Evolutionary conservation across 2,113 vertebrate genomes (phyloP).

Genomic region (Acanthochromis polyacanthus): DNA sequence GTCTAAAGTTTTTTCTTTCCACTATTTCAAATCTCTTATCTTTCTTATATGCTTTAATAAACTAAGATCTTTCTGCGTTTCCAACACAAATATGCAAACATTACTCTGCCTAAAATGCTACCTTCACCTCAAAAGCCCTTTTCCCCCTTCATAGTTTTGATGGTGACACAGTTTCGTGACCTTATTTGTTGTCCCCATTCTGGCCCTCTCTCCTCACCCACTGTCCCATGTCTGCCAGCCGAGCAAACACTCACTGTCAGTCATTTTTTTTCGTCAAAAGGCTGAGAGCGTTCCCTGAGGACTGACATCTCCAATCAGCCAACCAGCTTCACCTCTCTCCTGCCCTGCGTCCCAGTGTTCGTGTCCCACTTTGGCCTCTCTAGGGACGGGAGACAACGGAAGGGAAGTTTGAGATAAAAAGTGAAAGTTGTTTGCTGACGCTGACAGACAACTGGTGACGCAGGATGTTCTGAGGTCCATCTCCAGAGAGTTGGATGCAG

Average conservation of each 20-base stretch:
- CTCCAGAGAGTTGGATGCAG: conserved; percentile 28
- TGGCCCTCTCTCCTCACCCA: conserved; percentile 57
- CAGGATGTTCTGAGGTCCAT: conserved; percentile 44
- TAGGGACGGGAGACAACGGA: conserved; percentile 40
- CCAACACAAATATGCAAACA: not conserved
- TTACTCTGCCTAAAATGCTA: not conserved
- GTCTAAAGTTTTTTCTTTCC: not conserved
- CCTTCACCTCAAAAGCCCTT: conserved; percentile 45
- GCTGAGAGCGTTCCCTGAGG: conserved; percentile 51
- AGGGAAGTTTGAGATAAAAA: conserved; percentile 43
- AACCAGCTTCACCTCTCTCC: conserved; percentile 33
- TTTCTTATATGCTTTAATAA: not conserved
- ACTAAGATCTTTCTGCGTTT: not conserved
- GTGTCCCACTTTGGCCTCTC: conserved; percentile 59
- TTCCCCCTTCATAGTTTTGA: conserved; percentile 42
- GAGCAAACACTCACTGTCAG: conserved; percentile 72
- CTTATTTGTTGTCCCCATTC: conserved; percentile 68
- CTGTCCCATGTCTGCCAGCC: conserved; percentile 69
- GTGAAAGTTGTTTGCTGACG: conserved; percentile 44
- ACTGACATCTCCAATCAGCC: conserved; percentile 58
- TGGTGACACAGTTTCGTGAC: conserved; percentile 72
- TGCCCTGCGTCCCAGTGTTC: conserved; percentile 35
- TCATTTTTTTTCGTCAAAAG: conserved; percentile 64
- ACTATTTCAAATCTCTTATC: not conserved
- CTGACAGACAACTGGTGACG: conserved; percentile 52